Evolutionary conservation across 1,140 invertebrate genomes (phyloP), one percentile per base, ranked within the genome.

Genomic region (Lutraria rhynchaena): DNA sequence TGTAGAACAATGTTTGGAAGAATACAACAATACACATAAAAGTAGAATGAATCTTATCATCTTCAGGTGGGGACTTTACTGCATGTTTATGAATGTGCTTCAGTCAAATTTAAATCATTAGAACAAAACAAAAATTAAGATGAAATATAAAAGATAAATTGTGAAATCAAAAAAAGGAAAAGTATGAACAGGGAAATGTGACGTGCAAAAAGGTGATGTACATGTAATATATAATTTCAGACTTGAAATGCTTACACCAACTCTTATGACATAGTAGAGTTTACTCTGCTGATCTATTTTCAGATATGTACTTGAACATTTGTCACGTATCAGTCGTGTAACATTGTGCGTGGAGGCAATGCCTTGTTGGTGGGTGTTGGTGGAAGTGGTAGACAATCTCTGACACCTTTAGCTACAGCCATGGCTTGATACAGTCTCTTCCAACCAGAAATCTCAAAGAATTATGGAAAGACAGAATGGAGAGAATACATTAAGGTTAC

Each of bases 231-330:
- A n/a, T n/a, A n/a, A n/a, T n/a, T n/a, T n/a, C n/a, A n/a, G n/a
- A n/a, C n/a, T n/a, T n/a, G n/a, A n/a, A n/a, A n/a, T n/a, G n/a
- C n/a, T n/a, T n/a, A n/a, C n/a, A n/a, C n/a, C n/a, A n/a, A n/a
- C n/a, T n/a, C n/a, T n/a, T n/a, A n/a, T n/a, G n/a, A n/a, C n/a
- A n/a, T n/a, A n/a, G n/a, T n/a, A n/a, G n/a, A n/a, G n/a, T n/a
- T n/a, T n/a, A n/a, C n/a, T n/a, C n/a, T n/a, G 33, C 27, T 61
- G 9, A 17, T 24, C 41, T 27, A 24, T 76, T 81, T 74, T 95
- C 90, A 95, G 95, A 92, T 93, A 93, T 87, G 92, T 93, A 1
- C 74, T 93, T 31, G 92, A 93, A 82, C 92, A 93, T 86, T 83
- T 93, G 75, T 93, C 92, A 15, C 87, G 92, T 71, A 93, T 93